Evolutionary conservation across 2,888 invertebrate species (phyloP).

Genomic region (Merodon equestris): DNA sequence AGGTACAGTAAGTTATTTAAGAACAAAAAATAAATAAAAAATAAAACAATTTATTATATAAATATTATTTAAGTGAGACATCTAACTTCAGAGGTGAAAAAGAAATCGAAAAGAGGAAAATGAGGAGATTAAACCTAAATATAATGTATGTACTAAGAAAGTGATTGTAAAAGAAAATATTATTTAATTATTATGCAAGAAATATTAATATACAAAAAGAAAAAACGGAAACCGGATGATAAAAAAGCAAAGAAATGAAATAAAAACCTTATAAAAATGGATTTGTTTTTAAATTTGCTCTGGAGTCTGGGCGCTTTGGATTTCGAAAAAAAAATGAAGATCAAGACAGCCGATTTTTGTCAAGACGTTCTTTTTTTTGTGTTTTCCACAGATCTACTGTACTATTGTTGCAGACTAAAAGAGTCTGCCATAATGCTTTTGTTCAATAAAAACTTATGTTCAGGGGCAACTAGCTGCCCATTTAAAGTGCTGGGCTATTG

Average conservation of each 20-base stretch:
- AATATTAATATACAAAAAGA: constrained; percentile 65
- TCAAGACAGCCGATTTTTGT: no score
- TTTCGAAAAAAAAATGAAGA: no score
- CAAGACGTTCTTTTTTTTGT: no score
- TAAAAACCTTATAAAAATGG: constrained; percentile 20
- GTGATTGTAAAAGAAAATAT: constrained; percentile 63
- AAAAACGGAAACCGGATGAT: constrained; percentile 51
- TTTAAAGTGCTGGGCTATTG: no score
- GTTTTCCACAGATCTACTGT: no score
- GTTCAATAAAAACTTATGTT: no score
- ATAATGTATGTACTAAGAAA: constrained; percentile 58
- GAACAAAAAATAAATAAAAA: constrained; percentile 33
- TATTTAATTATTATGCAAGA: constrained; percentile 67
- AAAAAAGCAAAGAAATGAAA: constrained; percentile 35
- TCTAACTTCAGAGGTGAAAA: constrained; percentile 50
- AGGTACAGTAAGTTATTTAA: constrained; percentile 36
- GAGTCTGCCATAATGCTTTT: no score
- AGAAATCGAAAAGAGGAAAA: constrained; percentile 17
- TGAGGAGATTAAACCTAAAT: constrained; percentile 40
- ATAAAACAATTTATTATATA: constrained; percentile 42
- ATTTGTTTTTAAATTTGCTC: not conserved
- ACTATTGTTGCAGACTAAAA: no score
- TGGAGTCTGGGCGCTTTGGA: no score
- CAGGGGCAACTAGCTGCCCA: no score
- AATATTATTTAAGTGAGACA: constrained; percentile 62